phyloP scores from a whole-genome alignment of 1,140 invertebrate genomes.

The Onthophagus taurus region DNA sequence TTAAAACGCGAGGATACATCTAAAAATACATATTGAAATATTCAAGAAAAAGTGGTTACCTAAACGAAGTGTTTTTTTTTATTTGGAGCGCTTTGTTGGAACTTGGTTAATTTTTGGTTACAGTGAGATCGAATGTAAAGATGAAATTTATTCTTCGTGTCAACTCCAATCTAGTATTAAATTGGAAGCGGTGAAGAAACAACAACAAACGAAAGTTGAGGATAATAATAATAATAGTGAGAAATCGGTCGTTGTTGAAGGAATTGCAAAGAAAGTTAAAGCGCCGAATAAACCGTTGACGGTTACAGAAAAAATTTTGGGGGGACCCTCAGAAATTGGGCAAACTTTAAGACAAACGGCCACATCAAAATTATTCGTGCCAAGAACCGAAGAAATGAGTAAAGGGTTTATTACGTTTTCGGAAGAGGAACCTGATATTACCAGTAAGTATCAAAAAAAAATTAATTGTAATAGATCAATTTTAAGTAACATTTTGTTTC shows the following conservation, averaged over 20 bases:
- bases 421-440: slow-evolving; percentile 72
- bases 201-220: background rate
- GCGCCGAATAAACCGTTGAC: background rate
- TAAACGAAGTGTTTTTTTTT: too few species aligned
- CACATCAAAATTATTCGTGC: slow-evolving; percentile 70
- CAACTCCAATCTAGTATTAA: slow-evolving; percentile 43
- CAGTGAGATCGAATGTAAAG: slow-evolving; percentile 78
- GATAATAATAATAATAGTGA: slow-evolving; percentile 14
- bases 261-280: slow-evolving; percentile 2
- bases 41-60: too few species aligned
- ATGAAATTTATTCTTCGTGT: slow-evolving; percentile 74
- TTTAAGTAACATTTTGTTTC: too few species aligned
- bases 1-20: too few species aligned
- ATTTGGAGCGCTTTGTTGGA: too few species aligned
- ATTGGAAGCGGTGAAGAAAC: slow-evolving; percentile 14
- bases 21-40: too few species aligned
- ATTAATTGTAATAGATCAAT: too few species aligned
- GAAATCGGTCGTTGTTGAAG: slow-evolving; percentile 18
- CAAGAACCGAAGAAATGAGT: slow-evolving; percentile 85
- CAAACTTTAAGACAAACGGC: slow-evolving; percentile 53
- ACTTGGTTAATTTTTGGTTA: too few species aligned
- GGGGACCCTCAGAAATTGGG: slow-evolving; percentile 26
- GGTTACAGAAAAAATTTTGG: slow-evolving; percentile 28
- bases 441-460: slow-evolving; percentile 69
- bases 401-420: slow-evolving; percentile 82